Conservation (phyloP, 2,113 vertebrate genomes). For the Salvelinus fontinalis region DNA sequence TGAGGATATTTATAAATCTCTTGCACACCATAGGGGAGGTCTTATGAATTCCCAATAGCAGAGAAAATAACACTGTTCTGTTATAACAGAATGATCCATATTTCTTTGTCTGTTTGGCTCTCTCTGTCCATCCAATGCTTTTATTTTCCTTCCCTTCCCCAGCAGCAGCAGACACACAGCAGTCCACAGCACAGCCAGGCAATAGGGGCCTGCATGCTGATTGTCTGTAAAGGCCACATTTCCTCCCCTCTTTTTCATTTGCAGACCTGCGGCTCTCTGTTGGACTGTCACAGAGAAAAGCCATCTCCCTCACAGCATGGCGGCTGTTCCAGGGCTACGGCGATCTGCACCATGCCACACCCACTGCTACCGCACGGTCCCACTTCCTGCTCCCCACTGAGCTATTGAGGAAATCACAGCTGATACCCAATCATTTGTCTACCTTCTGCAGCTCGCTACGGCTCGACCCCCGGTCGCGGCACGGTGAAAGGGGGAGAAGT, state of each 20-base stretch:
- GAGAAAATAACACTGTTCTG: slow-evolving; percentile 29
- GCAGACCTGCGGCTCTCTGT: slow-evolving; percentile 65
- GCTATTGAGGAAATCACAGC: slow-evolving; percentile 72
- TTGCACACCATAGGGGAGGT: too few relatives aligned
- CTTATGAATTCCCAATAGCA: too few relatives aligned
- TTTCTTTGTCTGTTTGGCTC: slow-evolving; percentile 57
- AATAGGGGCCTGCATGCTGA: slow-evolving; percentile 47
- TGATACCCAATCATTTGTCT: slow-evolving; percentile 70
- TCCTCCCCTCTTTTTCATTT: slow-evolving; percentile 61
- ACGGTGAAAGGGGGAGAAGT: slow-evolving; percentile 28
- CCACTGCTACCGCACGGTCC: slow-evolving; percentile 5
- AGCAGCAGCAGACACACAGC: slow-evolving; percentile 45
- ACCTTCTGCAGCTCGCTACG: slow-evolving; percentile 52
- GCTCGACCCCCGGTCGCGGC: slow-evolving; percentile 13
- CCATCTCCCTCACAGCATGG: slow-evolving; percentile 77
- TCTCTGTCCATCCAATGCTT: slow-evolving; percentile 52
- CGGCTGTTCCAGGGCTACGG: slow-evolving; percentile 60
- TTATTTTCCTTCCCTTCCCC: slow-evolving; percentile 15
- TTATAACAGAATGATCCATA: slow-evolving; percentile 59
- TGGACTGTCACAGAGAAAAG: slow-evolving; percentile 72
- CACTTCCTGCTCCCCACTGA: slow-evolving; percentile 63
- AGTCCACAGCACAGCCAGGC: slow-evolving; percentile 16
- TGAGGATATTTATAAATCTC: slow-evolving; percentile 30
- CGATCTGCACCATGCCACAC: slow-evolving; percentile 52
- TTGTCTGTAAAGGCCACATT: slow-evolving; percentile 47